phyloP scores from a whole-genome alignment of 2,797 vertebrate species.

The Pristis pectinata region DNA sequence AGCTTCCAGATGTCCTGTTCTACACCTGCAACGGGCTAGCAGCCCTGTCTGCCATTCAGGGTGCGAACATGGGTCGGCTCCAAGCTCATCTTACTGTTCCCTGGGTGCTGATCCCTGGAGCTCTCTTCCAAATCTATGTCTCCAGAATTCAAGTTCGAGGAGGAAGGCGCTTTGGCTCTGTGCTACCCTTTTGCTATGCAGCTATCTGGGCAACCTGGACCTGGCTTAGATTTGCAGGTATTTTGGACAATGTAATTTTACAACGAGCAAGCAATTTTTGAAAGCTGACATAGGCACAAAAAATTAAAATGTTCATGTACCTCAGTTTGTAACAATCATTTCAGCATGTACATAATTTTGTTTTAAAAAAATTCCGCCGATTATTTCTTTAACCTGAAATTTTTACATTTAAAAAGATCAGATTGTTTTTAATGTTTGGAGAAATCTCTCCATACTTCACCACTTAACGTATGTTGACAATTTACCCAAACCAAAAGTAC shows the following conservation, averaged over 20 bases:
- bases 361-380: not conserved
- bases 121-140: constrained; percentile 41
- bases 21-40: constrained; percentile 75
- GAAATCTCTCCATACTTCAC: not conserved
- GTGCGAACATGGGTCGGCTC: not conserved
- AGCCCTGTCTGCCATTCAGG: constrained; percentile 54
- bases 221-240: constrained; percentile 44
- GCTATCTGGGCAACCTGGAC: constrained; percentile 42
- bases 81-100: constrained; percentile 39
- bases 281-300: not conserved
- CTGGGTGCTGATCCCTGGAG: constrained; percentile 43
- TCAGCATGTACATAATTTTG: not conserved
- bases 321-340: not conserved
- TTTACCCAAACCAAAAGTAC: not conserved
- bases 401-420: not conserved
- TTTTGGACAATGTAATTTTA: not conserved
- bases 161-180: constrained; percentile 40
- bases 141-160: constrained; percentile 43
- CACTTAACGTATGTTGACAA: not conserved
- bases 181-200: constrained; percentile 43
- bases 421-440: not conserved
- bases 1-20: constrained; percentile 68
- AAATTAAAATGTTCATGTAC: not conserved
- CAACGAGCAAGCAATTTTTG: not conserved
- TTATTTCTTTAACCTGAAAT: not conserved